Evolutionary conservation across 2,888 invertebrate genomes (phyloP), one percentile per base, ranked within the genome.

Genomic region (Coenonympha glycerion): DNA sequence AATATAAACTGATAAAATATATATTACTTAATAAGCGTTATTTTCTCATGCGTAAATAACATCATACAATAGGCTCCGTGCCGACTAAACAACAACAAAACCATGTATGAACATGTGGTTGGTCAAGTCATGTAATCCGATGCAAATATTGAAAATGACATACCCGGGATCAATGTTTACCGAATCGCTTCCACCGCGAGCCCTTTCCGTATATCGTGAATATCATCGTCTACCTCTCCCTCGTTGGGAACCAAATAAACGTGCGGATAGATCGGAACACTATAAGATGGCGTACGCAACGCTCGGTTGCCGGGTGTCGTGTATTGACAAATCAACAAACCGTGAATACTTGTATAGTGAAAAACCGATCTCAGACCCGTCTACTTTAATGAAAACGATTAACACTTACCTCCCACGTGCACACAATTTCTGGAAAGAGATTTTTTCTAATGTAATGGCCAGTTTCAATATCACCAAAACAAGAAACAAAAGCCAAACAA

Each of bases 401-500:
- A 73, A 66, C 72, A 87, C 87, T 88, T 87, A 87, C 87, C 87
- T 87, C 82, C 73, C 82, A 80, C 83, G 84, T 80, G 82, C 81
- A 86, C 76, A 86, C 79, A 86, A 77, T 70, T 79, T 86, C 87
- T 87, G 87, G 78, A 87, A 88, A 87, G 80, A 87, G 87, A 87
- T 87, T 86, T 86, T 85, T 83, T 84, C 86, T 83, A 83, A 87
- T 85, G 82, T 86, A 87, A 87, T 87, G 87, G 86, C 87, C 79
- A 87, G 86, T 86, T 86, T 82, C 85, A 84, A 84, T 79, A 84
- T 85, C 80, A 87, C 83, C 87, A 88, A 86, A 88, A 87, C 87
- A 87, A 87, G 87, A 86, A 88, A 87, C 87, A 87, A 86, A 87
- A 86, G 86, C 85, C 84, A 87, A 87, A 87, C 85, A 82, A 76